These are phyloP conservation scores for Manduca sexta DNA, from an alignment of 1,140 invertebrate species.

Conservation along the genomic window DNA sequence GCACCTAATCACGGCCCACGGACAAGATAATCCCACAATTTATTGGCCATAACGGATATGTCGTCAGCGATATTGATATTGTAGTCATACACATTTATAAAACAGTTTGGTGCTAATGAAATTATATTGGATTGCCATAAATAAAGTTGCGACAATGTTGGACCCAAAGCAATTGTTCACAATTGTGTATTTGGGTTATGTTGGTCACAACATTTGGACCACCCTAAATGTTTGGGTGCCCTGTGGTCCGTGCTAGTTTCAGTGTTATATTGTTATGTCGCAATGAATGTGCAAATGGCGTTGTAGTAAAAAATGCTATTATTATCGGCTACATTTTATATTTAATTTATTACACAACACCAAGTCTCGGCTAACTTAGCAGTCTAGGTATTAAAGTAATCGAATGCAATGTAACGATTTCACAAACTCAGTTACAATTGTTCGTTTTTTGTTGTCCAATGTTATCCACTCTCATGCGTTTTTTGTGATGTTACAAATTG, in stretches of 20 bases:
- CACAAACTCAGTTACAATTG: too few species aligned
- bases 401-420: too few species aligned
- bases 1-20: constrained; percentile 56
- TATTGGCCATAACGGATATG: constrained; percentile 63
- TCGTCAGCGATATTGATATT: constrained; percentile 54
- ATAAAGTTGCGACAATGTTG: constrained; percentile 36
- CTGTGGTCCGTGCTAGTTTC: neutral
- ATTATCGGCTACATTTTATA: too few species aligned
- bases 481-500: too few species aligned
- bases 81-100: constrained; percentile 54
- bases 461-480: too few species aligned
- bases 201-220: constrained; percentile 40
- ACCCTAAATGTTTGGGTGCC: constrained; percentile 37
- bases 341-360: too few species aligned
- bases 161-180: constrained; percentile 44
- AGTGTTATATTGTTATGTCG: too few species aligned
- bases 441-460: too few species aligned
- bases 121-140: constrained; percentile 65
- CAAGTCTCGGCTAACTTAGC: too few species aligned
- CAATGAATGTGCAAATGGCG: too few species aligned
- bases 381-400: too few species aligned
- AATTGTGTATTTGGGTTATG: constrained; percentile 49
- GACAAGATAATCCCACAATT: constrained; percentile 69
- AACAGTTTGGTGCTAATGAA: constrained; percentile 62
- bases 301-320: too few species aligned